phyloP scores from a whole-genome alignment of 2,113 vertebrate genomes.

The Mustela lutreola region DNA sequence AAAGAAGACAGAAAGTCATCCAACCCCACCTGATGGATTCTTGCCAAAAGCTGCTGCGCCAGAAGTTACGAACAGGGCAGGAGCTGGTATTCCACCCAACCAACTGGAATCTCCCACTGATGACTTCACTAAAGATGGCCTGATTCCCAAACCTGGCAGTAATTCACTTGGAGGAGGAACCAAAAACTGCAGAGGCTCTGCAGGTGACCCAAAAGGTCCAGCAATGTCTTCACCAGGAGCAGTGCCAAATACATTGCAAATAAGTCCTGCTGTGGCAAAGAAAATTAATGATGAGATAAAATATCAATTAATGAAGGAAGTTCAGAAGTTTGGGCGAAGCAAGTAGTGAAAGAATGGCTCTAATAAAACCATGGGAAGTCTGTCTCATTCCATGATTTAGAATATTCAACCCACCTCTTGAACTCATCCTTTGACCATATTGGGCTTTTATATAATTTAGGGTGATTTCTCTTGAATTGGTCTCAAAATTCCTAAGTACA shows the following conservation, averaged over 20 bases:
- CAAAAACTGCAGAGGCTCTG: slow-evolving; percentile 84
- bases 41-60: slow-evolving; percentile 78
- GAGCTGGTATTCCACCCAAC: slow-evolving; percentile 80
- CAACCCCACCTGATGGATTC: slow-evolving; percentile 80
- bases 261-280: slow-evolving; percentile 82
- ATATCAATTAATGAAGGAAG: slow-evolving; percentile 93
- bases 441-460: neutral
- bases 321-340: slow-evolving; percentile 95
- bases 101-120: slow-evolving; percentile 82
- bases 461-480: neutral
- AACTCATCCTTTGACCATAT: neutral
- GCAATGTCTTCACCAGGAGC: slow-evolving; percentile 68
- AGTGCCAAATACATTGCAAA: slow-evolving; percentile 75
- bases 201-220: slow-evolving; percentile 74
- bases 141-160: slow-evolving; percentile 86
- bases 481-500: neutral
- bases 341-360: slow-evolving; percentile 84
- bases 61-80: slow-evolving; percentile 73
- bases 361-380: neutral
- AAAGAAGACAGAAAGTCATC: slow-evolving; percentile 87
- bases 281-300: slow-evolving; percentile 93
- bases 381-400: neutral
- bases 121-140: slow-evolving; percentile 81
- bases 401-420: neutral
- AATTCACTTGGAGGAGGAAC: slow-evolving; percentile 73